Conservation (phyloP, 2,888 invertebrate genomes). For the Pantelozetes paolii region DNA sequence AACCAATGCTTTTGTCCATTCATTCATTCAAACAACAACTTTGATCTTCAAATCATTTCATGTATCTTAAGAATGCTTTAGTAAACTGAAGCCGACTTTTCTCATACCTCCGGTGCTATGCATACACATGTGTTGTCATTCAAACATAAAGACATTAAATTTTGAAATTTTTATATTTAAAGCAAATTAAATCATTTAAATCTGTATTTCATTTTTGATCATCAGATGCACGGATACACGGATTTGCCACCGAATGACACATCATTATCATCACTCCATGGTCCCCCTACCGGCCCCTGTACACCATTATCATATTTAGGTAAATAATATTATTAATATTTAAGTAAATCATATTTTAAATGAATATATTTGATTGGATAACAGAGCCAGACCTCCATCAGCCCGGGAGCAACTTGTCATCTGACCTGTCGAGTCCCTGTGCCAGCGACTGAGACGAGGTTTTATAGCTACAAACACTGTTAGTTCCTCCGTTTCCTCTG, state of each 20-base stretch:
- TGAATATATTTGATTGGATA: background rate
- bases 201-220: too few relatives aligned
- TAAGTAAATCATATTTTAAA: background rate
- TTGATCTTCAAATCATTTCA: background rate
- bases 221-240: conserved; percentile 85
- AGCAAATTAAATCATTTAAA: background rate
- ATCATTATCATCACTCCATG: conserved; percentile 50
- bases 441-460: conserved; percentile 44
- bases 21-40: background rate
- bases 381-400: conserved; percentile 46
- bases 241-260: conserved; percentile 53
- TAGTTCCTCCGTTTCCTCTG: too few relatives aligned
- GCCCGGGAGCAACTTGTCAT: conserved; percentile 46
- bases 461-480: conserved; percentile 7
- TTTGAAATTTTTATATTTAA: background rate
- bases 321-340: background rate
- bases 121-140: background rate
- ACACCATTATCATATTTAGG: conserved; percentile 43
- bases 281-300: conserved; percentile 56
- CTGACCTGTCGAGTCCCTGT: conserved; percentile 48
- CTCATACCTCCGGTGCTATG: background rate
- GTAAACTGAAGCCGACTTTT: background rate
- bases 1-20: background rate
- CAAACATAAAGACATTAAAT: background rate
- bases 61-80: background rate